Conservation (phyloP, 2,888 invertebrate species). For the Synanthedon formicaeformis region DNA sequence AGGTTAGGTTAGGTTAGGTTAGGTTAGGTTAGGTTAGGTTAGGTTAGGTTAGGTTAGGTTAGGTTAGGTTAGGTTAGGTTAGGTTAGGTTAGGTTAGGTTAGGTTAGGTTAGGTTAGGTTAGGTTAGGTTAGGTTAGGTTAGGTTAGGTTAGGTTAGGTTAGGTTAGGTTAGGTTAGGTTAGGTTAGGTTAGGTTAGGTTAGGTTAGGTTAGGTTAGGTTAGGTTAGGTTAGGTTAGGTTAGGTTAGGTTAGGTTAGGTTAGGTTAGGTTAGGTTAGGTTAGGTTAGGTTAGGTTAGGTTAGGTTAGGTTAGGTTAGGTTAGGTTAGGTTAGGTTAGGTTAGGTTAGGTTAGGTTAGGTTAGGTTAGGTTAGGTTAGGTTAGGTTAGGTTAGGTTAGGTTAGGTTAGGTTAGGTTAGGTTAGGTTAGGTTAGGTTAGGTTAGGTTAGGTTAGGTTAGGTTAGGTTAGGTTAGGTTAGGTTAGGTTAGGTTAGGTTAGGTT, state of each 20-base stretch:
- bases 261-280: conserved; percentile 6
- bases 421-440: conserved; percentile 8
- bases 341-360: conserved; percentile 9
- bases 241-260: conserved; percentile 6
- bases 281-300: conserved; percentile 6
- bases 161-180: conserved; percentile 8
- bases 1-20: conserved; percentile 6
- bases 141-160: conserved; percentile 7
- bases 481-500: conserved; percentile 9
- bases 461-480: conserved; percentile 8
- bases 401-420: conserved; percentile 10
- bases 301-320: conserved; percentile 6
- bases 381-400: conserved; percentile 11
- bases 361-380: conserved; percentile 9
- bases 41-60: conserved; percentile 9
- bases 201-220: conserved; percentile 9
- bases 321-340: conserved; percentile 7
- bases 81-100: conserved; percentile 11
- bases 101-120: conserved; percentile 10
- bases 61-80: conserved; percentile 9
- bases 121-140: conserved; percentile 8
- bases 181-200: conserved; percentile 9
- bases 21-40: conserved; percentile 7
- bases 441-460: conserved; percentile 7
- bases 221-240: conserved; percentile 8